Evolutionary conservation across 2,113 vertebrate species (phyloP), one percentile per base, ranked within the genome.

Genomic region (Lepus europaeus): DNA sequence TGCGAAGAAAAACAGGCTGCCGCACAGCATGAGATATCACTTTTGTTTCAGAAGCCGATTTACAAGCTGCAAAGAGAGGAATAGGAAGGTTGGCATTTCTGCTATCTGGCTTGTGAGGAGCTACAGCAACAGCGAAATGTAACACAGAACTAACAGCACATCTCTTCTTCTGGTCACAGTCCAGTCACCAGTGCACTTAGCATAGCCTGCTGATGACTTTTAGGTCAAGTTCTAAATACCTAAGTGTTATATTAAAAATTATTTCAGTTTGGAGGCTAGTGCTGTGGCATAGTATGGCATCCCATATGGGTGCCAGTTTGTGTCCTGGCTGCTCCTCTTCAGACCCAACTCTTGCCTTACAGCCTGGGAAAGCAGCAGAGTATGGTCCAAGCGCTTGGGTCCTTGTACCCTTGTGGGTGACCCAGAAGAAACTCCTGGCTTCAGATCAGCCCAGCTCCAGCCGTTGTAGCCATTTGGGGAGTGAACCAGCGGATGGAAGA

Each of bases 1-100:
- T 99, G 90, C 99, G 99, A 68, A 99, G 98, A 89, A 99, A 99
- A 87, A 99, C 99, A 0, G 99, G 99, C 98, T 99, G 99, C 89
- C 99, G 99, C 95, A 99, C 98, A 17, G 99, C 98, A 0, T 99
- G 99, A 9, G 98, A 98, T 29, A 99, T 98, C 8, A 99, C 99
- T 97, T 99, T 99, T 20, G 99, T 97, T 91, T 99, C 99, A 0
- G 99, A 99, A 5, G 99, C 99, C 0, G 99, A 99, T 78, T 99
- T 99, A 93, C 99, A 99, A 82, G 99, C 99, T 99, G 97, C 27
- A 89, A 97, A 0, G 61, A 27, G 86, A 0, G 95, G 36, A 73
- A 84, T 0, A 69, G 0, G 53, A 51, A 49, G 36, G 36, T 51
- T 70, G 84, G 82, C 1, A 1, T n/a, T 36, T 6, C 63, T 73